Evolutionary conservation across 2,888 invertebrate species (phyloP).

Genomic region (Eugnorisma glareosa): DNA sequence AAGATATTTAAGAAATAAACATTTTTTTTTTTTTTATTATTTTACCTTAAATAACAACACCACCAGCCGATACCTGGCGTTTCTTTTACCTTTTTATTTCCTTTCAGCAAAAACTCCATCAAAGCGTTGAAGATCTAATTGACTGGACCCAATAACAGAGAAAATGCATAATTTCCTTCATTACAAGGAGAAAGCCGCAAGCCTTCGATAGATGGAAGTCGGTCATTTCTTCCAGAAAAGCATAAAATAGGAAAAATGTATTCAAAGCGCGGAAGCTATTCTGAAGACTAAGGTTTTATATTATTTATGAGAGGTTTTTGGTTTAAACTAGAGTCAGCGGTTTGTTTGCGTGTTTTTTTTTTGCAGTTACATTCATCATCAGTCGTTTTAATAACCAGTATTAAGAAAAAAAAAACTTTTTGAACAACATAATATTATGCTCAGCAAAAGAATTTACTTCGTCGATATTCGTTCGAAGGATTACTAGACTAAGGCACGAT

Average conservation of each 20-base stretch:
- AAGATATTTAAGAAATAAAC: too few relatives aligned
- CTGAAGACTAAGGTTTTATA: constrained; percentile 19
- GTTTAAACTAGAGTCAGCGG: neutral
- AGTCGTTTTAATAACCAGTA: neutral
- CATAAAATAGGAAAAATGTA: constrained; percentile 68
- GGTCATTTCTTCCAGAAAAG: constrained; percentile 70
- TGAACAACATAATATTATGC: neutral
- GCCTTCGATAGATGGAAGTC: constrained; percentile 65
- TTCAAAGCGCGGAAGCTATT: constrained; percentile 57
- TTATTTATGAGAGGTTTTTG: constrained; percentile 47
- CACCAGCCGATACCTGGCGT: neutral
- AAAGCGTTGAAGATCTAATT: constrained; percentile 64
- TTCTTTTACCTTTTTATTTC: neutral
- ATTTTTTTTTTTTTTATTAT: too few relatives aligned
- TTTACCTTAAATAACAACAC: neutral
- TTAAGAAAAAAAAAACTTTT: neutral
- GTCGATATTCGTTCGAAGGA: neutral
- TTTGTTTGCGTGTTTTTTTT: neutral
- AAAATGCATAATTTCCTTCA: constrained; percentile 81
- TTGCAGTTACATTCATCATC: neutral
- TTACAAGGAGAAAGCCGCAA: constrained; percentile 69
- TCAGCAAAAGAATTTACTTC: neutral
- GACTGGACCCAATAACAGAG: constrained; percentile 72
- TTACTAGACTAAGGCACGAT: neutral
- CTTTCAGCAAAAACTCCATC: constrained; percentile 29